Evolutionary conservation across 2,113 vertebrate species (phyloP).

Genomic region (Scytalopus superciliaris): DNA sequence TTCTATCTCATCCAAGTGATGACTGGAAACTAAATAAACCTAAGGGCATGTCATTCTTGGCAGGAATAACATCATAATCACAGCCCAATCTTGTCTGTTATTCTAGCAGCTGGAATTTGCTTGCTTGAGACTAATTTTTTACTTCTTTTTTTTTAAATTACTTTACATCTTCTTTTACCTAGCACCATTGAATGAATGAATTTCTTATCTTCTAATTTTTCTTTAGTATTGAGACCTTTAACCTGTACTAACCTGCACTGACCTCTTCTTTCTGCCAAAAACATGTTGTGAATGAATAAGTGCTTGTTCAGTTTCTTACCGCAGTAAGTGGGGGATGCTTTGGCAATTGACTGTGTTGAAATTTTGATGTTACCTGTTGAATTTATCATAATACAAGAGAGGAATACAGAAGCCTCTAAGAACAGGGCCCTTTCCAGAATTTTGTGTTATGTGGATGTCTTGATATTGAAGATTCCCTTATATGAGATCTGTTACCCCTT

Average conservation of each 20-base stretch:
- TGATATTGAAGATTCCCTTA: not conserved
- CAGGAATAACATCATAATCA: not conserved
- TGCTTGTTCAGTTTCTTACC: not conserved
- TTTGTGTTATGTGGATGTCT: not conserved
- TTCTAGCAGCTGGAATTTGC: not conserved
- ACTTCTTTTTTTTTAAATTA: not conserved
- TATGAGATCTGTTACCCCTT: not conserved
- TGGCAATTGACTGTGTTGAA: not conserved
- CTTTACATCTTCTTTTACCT: not conserved
- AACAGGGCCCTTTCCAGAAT: not conserved
- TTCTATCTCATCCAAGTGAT: not conserved
- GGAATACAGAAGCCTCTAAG: not conserved
- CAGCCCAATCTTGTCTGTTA: not conserved
- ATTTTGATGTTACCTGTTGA: not conserved
- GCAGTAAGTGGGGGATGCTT: not conserved
- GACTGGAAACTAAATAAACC: not conserved
- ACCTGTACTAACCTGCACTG: not conserved
- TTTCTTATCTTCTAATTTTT: not conserved
- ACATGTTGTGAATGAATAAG: not conserved
- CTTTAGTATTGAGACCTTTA: not conserved
- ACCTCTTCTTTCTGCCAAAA: not conserved
- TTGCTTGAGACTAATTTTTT: not conserved
- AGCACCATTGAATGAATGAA: not conserved
- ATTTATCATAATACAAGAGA: not conserved
- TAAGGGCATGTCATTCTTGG: not conserved